Evolutionary conservation across 2,888 invertebrate genomes (phyloP).

Genomic region (Drymonia ruficornis): DNA sequence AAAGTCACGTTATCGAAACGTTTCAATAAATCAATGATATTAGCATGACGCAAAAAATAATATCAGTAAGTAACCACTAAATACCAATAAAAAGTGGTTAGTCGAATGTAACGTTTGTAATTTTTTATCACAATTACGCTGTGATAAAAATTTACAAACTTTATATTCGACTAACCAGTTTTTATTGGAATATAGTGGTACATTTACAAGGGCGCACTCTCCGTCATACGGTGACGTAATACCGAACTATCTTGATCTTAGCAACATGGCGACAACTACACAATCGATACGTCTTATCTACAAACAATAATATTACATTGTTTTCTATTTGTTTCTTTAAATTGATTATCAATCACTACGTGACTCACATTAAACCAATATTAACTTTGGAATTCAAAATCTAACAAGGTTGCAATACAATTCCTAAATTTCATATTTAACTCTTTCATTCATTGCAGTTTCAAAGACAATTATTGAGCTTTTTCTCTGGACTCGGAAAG

Average conservation of each 20-base stretch:
- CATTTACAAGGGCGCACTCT: background rate
- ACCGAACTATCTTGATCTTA: background rate
- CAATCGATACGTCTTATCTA: background rate
- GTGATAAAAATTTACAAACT: background rate
- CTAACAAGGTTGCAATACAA: no score
- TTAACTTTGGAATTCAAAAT: no score
- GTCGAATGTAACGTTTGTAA: background rate
- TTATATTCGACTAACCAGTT: background rate
- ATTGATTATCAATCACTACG: background rate
- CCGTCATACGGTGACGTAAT: background rate
- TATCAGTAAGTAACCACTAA: no score
- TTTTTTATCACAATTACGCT: background rate
- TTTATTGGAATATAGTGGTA: background rate
- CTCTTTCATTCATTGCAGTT: no score
- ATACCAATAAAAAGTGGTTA: background rate
- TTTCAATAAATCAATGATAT: no score
- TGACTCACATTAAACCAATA: background rate
- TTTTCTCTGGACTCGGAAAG: no score
- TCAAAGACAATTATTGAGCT: no score
- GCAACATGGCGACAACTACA: background rate
- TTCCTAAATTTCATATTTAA: no score
- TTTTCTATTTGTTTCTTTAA: background rate
- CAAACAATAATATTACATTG: background rate
- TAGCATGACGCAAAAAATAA: no score
- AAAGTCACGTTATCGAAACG: no score